These are phyloP conservation scores for Lepus europaeus DNA, from an alignment of 2,113 vertebrate species.

Conservation along the genomic window DNA sequence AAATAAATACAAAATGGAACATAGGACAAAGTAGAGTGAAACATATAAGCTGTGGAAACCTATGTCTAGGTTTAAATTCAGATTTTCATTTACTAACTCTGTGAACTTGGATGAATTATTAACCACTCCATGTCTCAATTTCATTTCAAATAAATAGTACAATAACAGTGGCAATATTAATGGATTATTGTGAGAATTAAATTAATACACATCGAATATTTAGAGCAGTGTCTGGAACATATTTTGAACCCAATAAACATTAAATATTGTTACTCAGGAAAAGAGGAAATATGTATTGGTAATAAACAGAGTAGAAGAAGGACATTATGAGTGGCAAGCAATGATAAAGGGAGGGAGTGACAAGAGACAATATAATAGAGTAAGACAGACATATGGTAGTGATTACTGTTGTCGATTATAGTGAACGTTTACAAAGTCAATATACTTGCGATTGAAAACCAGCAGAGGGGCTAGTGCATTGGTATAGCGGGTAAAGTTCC, in stretches of 20 bases:
- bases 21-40: not conserved
- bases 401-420: not conserved
- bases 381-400: not conserved
- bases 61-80: not conserved
- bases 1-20: not conserved
- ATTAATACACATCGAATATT: not conserved
- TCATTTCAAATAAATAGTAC: not conserved
- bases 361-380: not conserved
- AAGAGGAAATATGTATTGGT: not conserved
- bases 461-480: too few relatives aligned
- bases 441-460: not conserved
- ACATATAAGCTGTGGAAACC: not conserved
- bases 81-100: not conserved
- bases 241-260: not conserved
- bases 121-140: not conserved
- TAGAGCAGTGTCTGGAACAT: not conserved
- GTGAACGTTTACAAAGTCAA: not conserved
- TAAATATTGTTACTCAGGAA: not conserved
- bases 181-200: not conserved
- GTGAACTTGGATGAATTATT: not conserved
- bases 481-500: too few relatives aligned
- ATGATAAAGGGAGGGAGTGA: accelerated
- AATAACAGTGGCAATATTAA: not conserved
- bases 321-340: not conserved
- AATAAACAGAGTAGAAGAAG: not conserved